A percentile compares a stretch with the other conserved stretches of the same genome.
phyloP scores from a whole-genome alignment of 2,113 vertebrate species.

The Micronisus gabar region DNA sequence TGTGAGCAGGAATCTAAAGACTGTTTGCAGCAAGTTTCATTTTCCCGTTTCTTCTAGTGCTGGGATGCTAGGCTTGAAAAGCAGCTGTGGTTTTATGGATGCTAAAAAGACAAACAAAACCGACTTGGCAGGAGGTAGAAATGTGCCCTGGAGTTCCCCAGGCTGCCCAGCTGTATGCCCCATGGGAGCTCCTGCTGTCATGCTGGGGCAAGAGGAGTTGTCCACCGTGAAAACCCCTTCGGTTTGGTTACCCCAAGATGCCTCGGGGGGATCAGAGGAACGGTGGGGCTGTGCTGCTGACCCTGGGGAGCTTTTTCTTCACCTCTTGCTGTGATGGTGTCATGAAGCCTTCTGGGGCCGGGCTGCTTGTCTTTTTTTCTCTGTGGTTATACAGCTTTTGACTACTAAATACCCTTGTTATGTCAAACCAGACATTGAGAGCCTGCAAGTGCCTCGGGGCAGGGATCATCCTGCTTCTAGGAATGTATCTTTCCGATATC shows the following conservation, averaged over 20 bases:
- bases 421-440: neutral
- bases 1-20: accelerated
- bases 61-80: neutral
- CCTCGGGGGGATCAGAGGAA: neutral
- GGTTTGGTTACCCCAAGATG: accelerated
- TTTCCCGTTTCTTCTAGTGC: neutral
- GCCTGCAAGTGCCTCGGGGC: neutral
- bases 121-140: accelerated
- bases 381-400: neutral
- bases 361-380: neutral
- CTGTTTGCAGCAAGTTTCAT: neutral
- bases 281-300: accelerated
- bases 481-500: accelerated
- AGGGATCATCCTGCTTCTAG: neutral
- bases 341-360: neutral
- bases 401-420: neutral
- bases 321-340: accelerated
- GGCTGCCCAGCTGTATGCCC: neutral
- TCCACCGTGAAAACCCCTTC: accelerated
- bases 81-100: neutral
- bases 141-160: neutral
- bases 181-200: neutral
- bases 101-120: neutral
- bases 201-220: neutral
- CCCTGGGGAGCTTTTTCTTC: neutral